Evolutionary conservation across 2,888 invertebrate genomes (phyloP), one percentile per base, ranked within the genome.

Genomic region (Pogonocherus hispidulus): DNA sequence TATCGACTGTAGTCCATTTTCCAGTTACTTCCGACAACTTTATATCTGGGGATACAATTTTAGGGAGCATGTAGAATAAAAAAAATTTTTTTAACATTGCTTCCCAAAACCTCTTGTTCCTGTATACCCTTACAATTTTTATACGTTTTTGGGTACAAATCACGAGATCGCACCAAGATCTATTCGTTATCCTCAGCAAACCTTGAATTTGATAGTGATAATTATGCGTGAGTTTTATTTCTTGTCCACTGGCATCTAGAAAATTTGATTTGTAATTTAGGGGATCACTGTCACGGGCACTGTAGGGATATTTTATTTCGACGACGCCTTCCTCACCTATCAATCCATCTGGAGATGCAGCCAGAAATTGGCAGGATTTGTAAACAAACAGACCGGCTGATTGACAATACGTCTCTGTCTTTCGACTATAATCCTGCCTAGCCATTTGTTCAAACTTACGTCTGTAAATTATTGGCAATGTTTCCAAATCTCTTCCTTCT

Each of bases 271-370:
- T 41, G 1, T 19, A 19, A 14, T 18, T 27, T 8, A 14, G 14
- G 16, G 62, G 52, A 4, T 37, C 14, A 16, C 6, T 9, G 47
- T 65, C 9, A 35, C 64, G 35, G 9, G 54, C 27, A 37, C 22
- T 47, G 16, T 35, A 69, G 5, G 65, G 69, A 20, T 65, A 69
- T 60, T 69, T 69, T 32, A 69, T 47, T 62, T 62, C 65, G 18
- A 65, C 37, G 0, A 65, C 3, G 37, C 46, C 68, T 5, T 59
- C 22, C 3, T 23, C 27, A 19, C 27, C 37, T 9, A 62, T 22
- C 9, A 69, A 14, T 6, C 69, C 65, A 51, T 62, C 56, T 41
- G 69, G 65, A 18, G 65, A 46, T 54, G 55, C 65, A 22, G 56
- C 69, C 11, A 65, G 35, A 23, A 60, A 69, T 22, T 18, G 32